Evolutionary conservation across 2,113 vertebrate genomes (phyloP), one percentile per base, ranked within the genome.

Genomic region (Etheostoma cragini): DNA sequence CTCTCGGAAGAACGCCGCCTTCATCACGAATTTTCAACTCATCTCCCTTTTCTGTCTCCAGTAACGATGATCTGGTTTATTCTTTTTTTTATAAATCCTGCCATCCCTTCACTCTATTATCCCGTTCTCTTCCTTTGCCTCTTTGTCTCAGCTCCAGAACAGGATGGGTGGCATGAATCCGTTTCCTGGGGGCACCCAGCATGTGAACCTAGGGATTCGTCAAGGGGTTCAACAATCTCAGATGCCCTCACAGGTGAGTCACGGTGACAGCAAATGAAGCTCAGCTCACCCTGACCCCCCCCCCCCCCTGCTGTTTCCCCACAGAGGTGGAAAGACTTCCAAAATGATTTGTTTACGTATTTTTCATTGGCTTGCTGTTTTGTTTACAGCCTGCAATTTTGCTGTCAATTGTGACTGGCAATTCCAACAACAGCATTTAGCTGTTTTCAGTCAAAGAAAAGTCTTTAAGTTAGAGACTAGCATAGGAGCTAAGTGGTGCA

Each of bases 221-320:
- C 95, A 95, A 5, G 94, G 96, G 85, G 94, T 97, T 82, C 97
- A 96, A 82, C 93, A 92, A 56, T 91, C 94, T 71, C 97, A 96
- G 72, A 96, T 97, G 56, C 91, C 96, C 5, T 94, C 96, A 1
- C 97, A 98, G 92, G 98, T 98, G 91, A 91, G 87, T 62, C 66
- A 53, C 38, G 5, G 49, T 14, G 8, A 22, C 22, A 53, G 35
- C 22, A 15, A 14, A 24, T 11, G 10, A 22, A 38, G 13, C 35
- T 21, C 12, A 4, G 6, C 38, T 76, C 30, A 17, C 3, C 50
- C 26, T 26, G 21, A 63, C 5, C 1, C 42, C 17, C 19, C 19
- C 5, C 1, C 42, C 17, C 19, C 19, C 3, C 24, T 24, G 22
- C 50, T 65, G 30, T 38, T 60, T 61, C 26, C 19, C 22, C 13